phyloP scores from a whole-genome alignment of 1,140 invertebrate species.

The Cotesia chilonis region DNA sequence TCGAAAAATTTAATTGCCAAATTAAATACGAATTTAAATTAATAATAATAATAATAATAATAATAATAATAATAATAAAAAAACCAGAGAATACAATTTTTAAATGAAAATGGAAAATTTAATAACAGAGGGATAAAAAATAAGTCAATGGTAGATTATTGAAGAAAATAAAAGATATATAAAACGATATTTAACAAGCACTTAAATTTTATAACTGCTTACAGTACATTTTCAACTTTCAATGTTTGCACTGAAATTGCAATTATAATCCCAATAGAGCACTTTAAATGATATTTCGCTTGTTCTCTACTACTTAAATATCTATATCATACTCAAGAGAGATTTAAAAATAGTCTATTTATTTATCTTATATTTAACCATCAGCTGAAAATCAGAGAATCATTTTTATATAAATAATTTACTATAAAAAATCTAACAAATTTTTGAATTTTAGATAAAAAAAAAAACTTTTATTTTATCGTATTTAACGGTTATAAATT shows the following conservation, averaged over 20 bases:
- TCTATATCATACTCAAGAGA: neutral
- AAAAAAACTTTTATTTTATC: neutral
- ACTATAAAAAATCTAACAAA: no score
- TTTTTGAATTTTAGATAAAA: no score
- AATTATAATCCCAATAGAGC: neutral
- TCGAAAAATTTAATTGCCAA: neutral
- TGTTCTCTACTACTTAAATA: neutral
- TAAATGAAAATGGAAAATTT: neutral
- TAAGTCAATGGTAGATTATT: conserved; percentile 15
- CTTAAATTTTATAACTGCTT: conserved; percentile 1
- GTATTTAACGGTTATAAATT: neutral
- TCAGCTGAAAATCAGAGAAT: no score
- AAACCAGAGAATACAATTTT: no score
- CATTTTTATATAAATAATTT: no score
- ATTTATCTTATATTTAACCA: conserved; percentile 39
- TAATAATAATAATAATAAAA: no score
- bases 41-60: no score
- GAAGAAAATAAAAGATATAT: neutral
- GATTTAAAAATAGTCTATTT: conserved; percentile 45
- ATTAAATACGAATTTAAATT: no score
- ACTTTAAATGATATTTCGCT: neutral
- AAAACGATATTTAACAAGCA: conserved; percentile 18
- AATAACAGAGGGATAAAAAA: neutral
- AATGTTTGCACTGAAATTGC: neutral
- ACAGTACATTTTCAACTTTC: neutral